Percentiles rank a stretch among this genome's conserved stretches.
Conservation (phyloP, 2,797 vertebrate species). For the Myotis findleyi region DNA sequence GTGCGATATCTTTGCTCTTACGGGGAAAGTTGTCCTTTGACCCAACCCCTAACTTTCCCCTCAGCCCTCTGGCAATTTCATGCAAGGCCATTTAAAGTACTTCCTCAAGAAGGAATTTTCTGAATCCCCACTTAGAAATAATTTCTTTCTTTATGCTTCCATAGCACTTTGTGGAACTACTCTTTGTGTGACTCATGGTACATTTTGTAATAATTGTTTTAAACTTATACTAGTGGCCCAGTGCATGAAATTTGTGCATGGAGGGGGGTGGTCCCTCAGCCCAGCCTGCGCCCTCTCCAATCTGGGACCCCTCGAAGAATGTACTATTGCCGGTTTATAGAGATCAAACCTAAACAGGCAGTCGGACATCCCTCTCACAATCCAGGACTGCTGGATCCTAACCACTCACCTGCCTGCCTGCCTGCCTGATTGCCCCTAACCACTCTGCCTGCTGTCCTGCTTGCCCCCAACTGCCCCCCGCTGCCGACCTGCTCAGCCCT, state of each 20-base stretch:
- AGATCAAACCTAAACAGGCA: too few relatives aligned
- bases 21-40: neutral
- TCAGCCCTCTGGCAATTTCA: neutral
- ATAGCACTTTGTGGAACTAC: neutral
- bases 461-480: too few relatives aligned
- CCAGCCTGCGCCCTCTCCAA: too few relatives aligned
- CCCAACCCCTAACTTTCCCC: neutral
- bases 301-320: too few relatives aligned
- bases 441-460: accelerated
- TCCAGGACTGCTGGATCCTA: too few relatives aligned
- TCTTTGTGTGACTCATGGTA: neutral
- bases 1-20: neutral
- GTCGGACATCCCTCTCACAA: too few relatives aligned
- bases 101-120: neutral
- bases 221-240: neutral
- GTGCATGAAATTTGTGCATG: too few relatives aligned
- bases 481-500: too few relatives aligned
- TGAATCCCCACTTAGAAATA: neutral
- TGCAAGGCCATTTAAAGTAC: neutral
- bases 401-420: too few relatives aligned
- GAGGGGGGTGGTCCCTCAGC: too few relatives aligned
- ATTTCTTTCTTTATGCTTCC: neutral
- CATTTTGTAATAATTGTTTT: neutral
- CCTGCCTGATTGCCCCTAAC: too few relatives aligned
- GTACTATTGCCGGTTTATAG: too few relatives aligned